Conservation (phyloP, 2,113 vertebrate species). For the Tinamus guttatus region DNA sequence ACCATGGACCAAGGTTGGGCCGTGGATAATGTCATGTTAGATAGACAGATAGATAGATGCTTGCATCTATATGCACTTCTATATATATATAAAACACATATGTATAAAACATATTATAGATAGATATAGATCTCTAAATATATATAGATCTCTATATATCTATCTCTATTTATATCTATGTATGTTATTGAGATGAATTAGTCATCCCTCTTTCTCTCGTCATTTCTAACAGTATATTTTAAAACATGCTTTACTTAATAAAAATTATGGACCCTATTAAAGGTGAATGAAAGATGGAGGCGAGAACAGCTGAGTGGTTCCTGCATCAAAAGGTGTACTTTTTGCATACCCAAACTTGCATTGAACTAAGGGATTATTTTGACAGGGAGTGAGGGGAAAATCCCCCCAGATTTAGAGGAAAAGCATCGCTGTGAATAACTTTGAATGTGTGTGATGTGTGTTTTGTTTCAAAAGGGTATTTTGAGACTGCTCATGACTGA, state of each 20-base stretch:
- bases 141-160: no score
- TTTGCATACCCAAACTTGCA: not conserved
- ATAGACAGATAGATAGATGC: no score
- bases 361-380: not conserved
- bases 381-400: not conserved
- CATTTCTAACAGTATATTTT: not conserved
- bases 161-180: not conserved
- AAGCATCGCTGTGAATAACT: not conserved
- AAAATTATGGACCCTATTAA: accelerated
- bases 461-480: not conserved
- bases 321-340: not conserved
- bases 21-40: not conserved
- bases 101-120: no score
- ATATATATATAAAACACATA: no score
- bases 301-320: not conserved
- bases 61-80: no score
- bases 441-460: not conserved
- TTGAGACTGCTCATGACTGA: not conserved
- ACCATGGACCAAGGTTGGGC: not conserved
- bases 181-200: accelerated
- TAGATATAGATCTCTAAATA: no score
- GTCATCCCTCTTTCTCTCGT: not conserved
- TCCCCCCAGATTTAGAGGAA: not conserved
- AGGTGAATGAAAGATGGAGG: not conserved
- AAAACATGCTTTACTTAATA: not conserved